Evolutionary conservation across 2,797 vertebrate genomes (phyloP), one percentile per base, ranked within the genome.

Genomic region (Danio jaintianensis): DNA sequence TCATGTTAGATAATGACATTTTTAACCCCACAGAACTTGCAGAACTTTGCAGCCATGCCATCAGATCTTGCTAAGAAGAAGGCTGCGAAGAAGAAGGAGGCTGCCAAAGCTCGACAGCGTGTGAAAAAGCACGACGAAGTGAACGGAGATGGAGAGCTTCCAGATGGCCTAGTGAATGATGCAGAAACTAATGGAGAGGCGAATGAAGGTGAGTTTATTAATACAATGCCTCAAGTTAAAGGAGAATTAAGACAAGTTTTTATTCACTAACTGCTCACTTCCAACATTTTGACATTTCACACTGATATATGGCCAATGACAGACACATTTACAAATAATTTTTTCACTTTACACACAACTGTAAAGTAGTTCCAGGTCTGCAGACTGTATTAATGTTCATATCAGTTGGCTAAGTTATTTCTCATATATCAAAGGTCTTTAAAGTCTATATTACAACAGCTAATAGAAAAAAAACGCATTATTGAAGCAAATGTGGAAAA

Each of bases 41-140:
- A 64, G 47, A 52, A 40, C 16, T 53, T 29, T 13, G 18, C 61
- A 64, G 48, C 38, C 38, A 98, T 98, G 96, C 97, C 96, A 68
- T 98, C 97, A 3, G 97, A 99, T 85, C 87, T 98, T 86, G 97
- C 97, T 64, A 98, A 98, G 90, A 99, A 99, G 92, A 98, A 98
- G 85, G 97, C 97, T 36, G 96, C 96, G 0, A 98, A 98, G 90
- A 99, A 98, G 92, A 98, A 98, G 91, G 97, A 98, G 86, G 97
- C 97, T 5, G 97, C 96, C 8, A 98, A 98, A 89, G 94, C 95
- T 15, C 96, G 97, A 16, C 94, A 95, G 85, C 93, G 95, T 29
- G 93, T 95, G 61, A 96, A 94, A 87, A 96, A 95, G 52, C 75
- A 94, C 0, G 96, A 96, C 22, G 53, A 29, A 7, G 86, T 92